A percentile compares a stretch with the other conserved stretches of the same genome.
phyloP scores from a whole-genome alignment of 1,140 invertebrate genomes.

The Ylistrum balloti region DNA sequence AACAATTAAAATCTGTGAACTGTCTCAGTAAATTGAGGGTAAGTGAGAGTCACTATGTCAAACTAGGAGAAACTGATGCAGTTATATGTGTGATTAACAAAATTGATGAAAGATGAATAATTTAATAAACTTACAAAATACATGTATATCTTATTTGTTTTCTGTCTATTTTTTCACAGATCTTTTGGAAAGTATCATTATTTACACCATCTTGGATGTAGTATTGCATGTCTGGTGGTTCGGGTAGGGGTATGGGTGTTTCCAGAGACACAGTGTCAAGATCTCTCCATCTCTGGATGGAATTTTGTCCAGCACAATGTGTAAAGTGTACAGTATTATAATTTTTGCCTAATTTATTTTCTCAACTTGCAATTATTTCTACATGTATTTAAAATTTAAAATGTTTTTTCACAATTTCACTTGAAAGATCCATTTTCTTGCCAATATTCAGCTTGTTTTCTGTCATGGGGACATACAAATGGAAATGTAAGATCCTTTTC shows the following conservation, averaged over 20 bases:
- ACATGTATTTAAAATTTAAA: too few species aligned
- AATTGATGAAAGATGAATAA: background rate
- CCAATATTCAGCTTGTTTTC: constrained; percentile 81
- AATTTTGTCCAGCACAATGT: too few species aligned
- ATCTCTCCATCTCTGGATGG: too few species aligned
- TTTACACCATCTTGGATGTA: too few species aligned
- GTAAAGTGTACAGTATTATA: too few species aligned
- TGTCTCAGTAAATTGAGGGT: background rate
- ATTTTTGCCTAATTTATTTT: too few species aligned
- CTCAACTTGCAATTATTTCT: too few species aligned
- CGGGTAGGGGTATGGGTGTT: too few species aligned
- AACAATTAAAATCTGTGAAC: background rate
- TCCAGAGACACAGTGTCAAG: too few species aligned
- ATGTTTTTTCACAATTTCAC: background rate
- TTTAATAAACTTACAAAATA: background rate
- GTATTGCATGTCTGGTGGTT: too few species aligned
- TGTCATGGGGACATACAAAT: constrained; percentile 79
- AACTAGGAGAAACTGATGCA: constrained; percentile 16
- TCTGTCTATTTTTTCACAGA: too few species aligned
- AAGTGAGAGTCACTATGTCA: background rate
- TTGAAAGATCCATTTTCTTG: constrained; percentile 63
- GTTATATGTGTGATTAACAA: background rate
- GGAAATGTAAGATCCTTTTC: constrained; percentile 76
- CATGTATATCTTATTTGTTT: background rate
- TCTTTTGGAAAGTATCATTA: too few species aligned